These are phyloP conservation scores for Laticauda colubrina DNA, from an alignment of 2,113 vertebrate genomes.

Conservation along the genomic window DNA sequence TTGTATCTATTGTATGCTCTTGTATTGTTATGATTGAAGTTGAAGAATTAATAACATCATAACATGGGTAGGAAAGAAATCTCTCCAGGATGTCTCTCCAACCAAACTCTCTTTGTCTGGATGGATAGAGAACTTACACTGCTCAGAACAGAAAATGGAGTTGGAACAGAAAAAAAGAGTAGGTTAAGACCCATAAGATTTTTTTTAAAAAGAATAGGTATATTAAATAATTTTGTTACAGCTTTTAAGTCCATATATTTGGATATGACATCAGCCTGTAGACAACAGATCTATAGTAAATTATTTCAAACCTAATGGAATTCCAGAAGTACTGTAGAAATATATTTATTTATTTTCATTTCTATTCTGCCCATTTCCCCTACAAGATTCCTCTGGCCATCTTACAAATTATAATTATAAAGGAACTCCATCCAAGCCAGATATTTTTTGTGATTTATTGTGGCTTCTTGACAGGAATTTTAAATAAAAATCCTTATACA, in stretches of 20 bases:
- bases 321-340: neutral
- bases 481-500: neutral
- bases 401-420: too few relatives aligned
- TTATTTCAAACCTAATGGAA: neutral
- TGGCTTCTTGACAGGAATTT: neutral
- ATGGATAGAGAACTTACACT: neutral
- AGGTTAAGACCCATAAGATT: neutral
- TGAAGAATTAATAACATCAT: too few relatives aligned
- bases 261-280: neutral
- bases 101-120: neutral
- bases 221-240: neutral
- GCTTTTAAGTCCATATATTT: neutral
- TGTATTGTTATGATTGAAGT: too few relatives aligned
- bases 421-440: neutral
- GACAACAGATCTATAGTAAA: neutral
- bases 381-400: too few relatives aligned
- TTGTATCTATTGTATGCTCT: too few relatives aligned
- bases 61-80: neutral
- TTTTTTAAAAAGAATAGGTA: neutral
- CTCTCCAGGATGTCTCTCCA: neutral
- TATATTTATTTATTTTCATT: too few relatives aligned
- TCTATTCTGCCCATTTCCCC: too few relatives aligned
- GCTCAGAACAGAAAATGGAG: neutral
- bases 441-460: neutral
- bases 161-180: neutral